Base-by-base conservation (phyloP, 2,797 vertebrate species). In the Champsocephalus gunnari region DNA sequence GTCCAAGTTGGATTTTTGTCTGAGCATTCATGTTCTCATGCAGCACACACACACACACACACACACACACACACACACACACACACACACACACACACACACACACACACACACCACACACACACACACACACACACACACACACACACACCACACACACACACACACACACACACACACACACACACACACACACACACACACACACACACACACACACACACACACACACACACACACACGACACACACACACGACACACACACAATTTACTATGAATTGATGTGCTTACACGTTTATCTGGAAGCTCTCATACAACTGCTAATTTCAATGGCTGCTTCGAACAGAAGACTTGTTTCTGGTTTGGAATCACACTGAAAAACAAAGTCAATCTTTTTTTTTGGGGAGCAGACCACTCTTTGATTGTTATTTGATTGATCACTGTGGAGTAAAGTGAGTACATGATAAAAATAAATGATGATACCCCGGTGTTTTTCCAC, bases 401-500 rank as follows among this genome's bases (percentile, higher is more conserved):
- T 34, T 43, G 50, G 21, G 5, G 21, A 53, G 66, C n/a, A 43
- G 16, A 13, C 53, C 8, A 9, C 24, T 65, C 19, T 75, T 58
- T 86, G 56, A 80, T 87, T 17, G 19, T n/a, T 16, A 12, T 49
- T 55, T 58, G 38, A 83, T 64, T 65, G 84, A 86, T 83, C 73
- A n/a, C 34, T 48, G 41, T 55, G 34, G 32, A 79, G 32, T 51
- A 21, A 47, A 66, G 65, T 64, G 24, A 51, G 49, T 50, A 57
- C 59, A 38, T 72, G 66, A 88, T 84, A 67, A 73, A 38, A 71
- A 73, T 49, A 65, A 19, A 45, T 44, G 63, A 63, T 61, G 49
- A 66, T 45, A 75, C 54, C 48, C 57, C 51, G 4, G 32, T 57
- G 73, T 69, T 71, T 82, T 75, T 87, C 68, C 70, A 8, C 63